Conservation (phyloP, 2,113 vertebrate species). For the Cynocephalus volans region DNA sequence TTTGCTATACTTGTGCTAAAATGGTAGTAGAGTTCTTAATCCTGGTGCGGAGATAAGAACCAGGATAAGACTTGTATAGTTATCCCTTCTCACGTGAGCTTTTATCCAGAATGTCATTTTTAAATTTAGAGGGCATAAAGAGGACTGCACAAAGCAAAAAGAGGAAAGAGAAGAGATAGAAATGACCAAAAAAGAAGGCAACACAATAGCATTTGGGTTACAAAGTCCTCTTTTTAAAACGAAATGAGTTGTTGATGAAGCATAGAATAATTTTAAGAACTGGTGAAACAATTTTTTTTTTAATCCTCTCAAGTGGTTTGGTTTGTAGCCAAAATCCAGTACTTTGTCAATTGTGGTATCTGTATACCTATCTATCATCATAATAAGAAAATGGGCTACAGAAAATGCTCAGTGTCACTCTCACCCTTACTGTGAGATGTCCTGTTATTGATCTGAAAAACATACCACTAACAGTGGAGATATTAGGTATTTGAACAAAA, state of each 20-base stretch:
- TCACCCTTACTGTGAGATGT: not conserved
- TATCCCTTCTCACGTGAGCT: not conserved
- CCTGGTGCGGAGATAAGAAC: not conserved
- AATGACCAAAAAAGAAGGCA: not conserved
- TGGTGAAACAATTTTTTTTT: conserved; percentile 17
- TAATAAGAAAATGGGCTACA: not conserved
- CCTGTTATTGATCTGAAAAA: conserved; percentile 32
- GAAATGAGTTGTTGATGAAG: conserved; percentile 52
- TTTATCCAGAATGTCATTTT: conserved; percentile 54
- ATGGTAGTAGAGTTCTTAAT: not conserved
- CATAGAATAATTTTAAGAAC: conserved; percentile 30
- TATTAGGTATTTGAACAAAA: conserved; percentile 49
- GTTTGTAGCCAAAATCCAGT: conserved; percentile 33
- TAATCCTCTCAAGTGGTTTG: not conserved
- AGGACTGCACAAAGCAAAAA: not conserved
- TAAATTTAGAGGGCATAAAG: not conserved
- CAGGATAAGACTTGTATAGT: not conserved
- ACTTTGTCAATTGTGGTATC: not conserved
- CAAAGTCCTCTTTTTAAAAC: conserved; percentile 26
- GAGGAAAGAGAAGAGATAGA: conserved; percentile 51
- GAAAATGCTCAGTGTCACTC: not conserved
- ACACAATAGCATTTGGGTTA: not conserved
- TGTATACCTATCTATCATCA: not conserved
- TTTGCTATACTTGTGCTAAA: not conserved
- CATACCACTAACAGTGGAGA: not conserved